Evolutionary conservation across 1,140 invertebrate species (phyloP), one percentile per base, ranked within the genome.

Genomic region (Cydia fagiglandana): DNA sequence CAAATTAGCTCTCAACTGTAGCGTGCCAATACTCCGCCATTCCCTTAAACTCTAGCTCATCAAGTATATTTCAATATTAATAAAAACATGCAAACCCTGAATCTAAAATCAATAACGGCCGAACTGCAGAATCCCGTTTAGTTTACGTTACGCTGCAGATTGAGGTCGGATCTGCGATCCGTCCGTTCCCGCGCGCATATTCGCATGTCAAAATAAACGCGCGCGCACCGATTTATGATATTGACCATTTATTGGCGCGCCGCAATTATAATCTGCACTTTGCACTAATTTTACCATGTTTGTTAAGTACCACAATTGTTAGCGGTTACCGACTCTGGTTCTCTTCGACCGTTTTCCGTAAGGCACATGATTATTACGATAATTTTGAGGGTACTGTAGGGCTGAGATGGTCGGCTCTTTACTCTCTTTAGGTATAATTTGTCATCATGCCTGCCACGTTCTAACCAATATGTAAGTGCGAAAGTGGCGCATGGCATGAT

Each of bases 201-300:
- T 86, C 82, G 84, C 79, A 79, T 73, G 80, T 83, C 83, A 79
- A 86, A 85, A 88, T 85, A 86, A 86, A 86, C 84, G 82, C 66
- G 76, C 70, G 76, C 64, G 41, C 64, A 41, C 38, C 38, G 75
- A 84, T 87, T 85, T 88, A 87, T 87, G 82, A 86, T 83, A 83
- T 83, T 78, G 64, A 76, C 73, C 70, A 75, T 80, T 50, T 68
- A 50, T 68, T 68, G 38, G 47, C 56, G 56, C 38, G 24, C 38
- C 4, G 38, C 38, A 17, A 70, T 30, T 70, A 34, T 70, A 34
- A 34, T 2, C 56, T 61, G 17, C 15, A 61, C 56, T 61, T 45
- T 56, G n/a, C 53, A 61, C 56, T 61, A 24, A 61, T 24, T 24
- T 61, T 9, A 17, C 53, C 15, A 4, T 20, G 4, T 61, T 53